A percentile compares a stretch with the other conserved stretches of the same genome.
These are phyloP conservation scores for Drosophila histrio DNA, from an alignment of 2,888 invertebrate genomes.

Conservation along the genomic window DNA sequence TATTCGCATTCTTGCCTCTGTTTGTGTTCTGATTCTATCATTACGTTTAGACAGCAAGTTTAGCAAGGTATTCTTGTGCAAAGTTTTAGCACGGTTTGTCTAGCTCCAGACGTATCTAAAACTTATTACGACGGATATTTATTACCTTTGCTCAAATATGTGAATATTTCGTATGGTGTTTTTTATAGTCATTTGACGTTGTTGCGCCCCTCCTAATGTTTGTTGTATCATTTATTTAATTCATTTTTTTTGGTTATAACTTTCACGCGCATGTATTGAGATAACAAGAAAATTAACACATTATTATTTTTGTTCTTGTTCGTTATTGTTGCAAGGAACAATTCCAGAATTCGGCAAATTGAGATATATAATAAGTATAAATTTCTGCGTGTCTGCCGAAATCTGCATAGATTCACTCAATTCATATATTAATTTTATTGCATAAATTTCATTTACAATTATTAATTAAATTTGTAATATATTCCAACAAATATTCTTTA, in stretches of 20 bases:
- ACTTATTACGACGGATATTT: constrained; percentile 43
- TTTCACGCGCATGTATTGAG: constrained; percentile 44
- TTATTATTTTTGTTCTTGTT: constrained; percentile 21
- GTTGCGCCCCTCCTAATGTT: constrained; percentile 7
- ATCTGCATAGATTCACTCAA: too few species aligned
- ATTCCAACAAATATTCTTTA: too few species aligned
- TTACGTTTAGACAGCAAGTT: constrained; percentile 6
- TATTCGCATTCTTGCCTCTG: constrained; percentile 1
- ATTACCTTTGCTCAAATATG: constrained; percentile 30
- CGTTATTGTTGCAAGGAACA: constrained; percentile 3
- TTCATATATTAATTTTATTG: too few species aligned
- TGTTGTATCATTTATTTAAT: constrained; percentile 1
- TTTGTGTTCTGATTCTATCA: constrained; percentile 14
- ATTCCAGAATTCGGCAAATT: not conserved
- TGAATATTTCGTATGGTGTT: constrained; percentile 8
- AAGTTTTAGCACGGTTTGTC: constrained; percentile 31
- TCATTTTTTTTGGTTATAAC: constrained; percentile 9
- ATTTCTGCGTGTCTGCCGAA: too few species aligned
- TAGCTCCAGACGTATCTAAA: constrained; percentile 35
- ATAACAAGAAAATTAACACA: constrained; percentile 64
- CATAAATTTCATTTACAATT: too few species aligned
- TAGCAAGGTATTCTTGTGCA: not conserved
- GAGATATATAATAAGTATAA: not conserved
- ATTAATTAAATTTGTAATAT: too few species aligned
- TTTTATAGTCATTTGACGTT: constrained; percentile 23